Conservation (phyloP, 1,140 invertebrate genomes). For the Drosophila asahinai region DNA sequence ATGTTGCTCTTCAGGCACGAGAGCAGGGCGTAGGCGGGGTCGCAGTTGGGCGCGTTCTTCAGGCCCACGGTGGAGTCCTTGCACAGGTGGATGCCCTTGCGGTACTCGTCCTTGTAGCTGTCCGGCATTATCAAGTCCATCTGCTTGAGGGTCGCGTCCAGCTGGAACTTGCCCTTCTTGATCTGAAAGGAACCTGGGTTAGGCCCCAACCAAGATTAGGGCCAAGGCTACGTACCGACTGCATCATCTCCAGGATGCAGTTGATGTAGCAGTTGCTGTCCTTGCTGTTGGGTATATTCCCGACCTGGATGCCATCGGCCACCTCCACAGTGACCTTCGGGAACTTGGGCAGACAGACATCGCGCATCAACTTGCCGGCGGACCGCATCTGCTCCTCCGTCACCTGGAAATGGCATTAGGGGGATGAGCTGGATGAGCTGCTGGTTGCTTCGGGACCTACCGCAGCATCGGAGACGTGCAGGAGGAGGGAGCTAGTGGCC, state of each 20-base stretch:
- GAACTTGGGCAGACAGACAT: constrained; percentile 76
- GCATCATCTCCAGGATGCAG: constrained; percentile 82
- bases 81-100: constrained; percentile 55
- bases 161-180: constrained; percentile 79
- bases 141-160: constrained; percentile 75
- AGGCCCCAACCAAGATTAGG: background rate
- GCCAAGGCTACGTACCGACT: constrained; percentile 51
- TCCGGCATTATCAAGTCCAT: constrained; percentile 77
- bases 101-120: constrained; percentile 66
- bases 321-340: constrained; percentile 64
- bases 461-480: constrained; percentile 19
- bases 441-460: constrained; percentile 1
- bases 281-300: constrained; percentile 71
- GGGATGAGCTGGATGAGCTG: background rate
- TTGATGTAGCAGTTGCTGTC: constrained; percentile 81
- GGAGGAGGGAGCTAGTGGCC: background rate
- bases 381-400: constrained; percentile 85
- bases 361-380: constrained; percentile 73
- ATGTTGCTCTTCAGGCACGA: constrained; percentile 67
- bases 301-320: constrained; percentile 64
- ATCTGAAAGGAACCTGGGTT: constrained; percentile 42
- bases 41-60: constrained; percentile 74
- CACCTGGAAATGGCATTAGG: constrained; percentile 82
- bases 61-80: constrained; percentile 71
- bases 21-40: constrained; percentile 65